Evolutionary conservation across 1,140 invertebrate genomes (phyloP), one percentile per base, ranked within the genome.

Genomic region (Teleopsis dalmanni): DNA sequence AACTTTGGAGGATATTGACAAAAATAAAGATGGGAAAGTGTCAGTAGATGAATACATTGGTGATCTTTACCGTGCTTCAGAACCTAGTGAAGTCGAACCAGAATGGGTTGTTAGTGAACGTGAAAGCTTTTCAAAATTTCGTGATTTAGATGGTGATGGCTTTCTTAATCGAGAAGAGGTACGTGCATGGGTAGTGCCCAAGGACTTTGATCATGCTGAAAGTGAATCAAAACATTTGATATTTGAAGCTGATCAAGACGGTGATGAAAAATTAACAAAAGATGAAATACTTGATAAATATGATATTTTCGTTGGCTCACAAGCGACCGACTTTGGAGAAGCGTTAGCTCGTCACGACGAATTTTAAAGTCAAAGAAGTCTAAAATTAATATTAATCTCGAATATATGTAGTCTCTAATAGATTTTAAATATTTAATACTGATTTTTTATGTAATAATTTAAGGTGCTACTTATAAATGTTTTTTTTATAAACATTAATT

Each of bases 281-380:
- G 81, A 85, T 6, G 96, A 99, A 76, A 87, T 99, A 43, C 69
- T 99, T 1, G 83, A 86, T 29, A 97, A 98, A 67, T 98, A 98
- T 71, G 95, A 99, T 72, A 74, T 97, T 2, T 99, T 99, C 72
- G 95, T 98, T 1, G 95, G 95, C 25, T 98, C 94, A 13, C 95
- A 99, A 70, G 96, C 94, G 0, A 98, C 95, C 0, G 95, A 98
- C 73, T 99, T 98, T 72, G 96, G 96, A 1, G 93, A 98, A 72
- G 94, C 94, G 7, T 73, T 99, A 4, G 81, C 83, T 0, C 79
- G 91, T 58, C 95, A 99, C 65, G 96, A 99, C 60, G 91, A 95
- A 73, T 93, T 95, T 73, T 95, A 83, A 72, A 10, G n/a, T n/a
- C n/a, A n/a, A n/a, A n/a, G n/a, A n/a, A n/a, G n/a, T n/a, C n/a